A percentile compares a stretch with the other conserved stretches of the same genome.
Conservation (phyloP, 2,888 invertebrate species). For the Drosophila meridionalis region DNA sequence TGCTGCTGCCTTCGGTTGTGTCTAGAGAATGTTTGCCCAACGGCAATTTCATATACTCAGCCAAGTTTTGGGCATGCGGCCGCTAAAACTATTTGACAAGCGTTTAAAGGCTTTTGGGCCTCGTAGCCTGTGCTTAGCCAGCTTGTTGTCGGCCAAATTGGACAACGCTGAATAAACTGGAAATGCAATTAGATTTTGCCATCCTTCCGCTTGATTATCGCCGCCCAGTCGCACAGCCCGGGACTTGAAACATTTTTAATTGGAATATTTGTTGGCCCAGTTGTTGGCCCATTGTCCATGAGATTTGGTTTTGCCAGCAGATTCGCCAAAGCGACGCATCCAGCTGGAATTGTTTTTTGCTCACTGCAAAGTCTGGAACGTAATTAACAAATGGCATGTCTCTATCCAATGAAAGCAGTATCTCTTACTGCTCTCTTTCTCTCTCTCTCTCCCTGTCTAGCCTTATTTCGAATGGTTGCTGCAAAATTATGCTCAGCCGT, state of each 20-base stretch:
- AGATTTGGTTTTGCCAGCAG: background rate
- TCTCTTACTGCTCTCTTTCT: background rate
- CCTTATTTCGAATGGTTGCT: background rate
- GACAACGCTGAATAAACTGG: conserved; percentile 6
- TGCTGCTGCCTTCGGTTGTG: background rate
- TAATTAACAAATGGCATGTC: conserved; percentile 38
- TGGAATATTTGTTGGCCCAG: conserved; percentile 3
- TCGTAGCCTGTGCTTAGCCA: background rate
- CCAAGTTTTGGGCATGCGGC: conserved; percentile 30
- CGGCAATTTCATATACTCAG: conserved; percentile 33
- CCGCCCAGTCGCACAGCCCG: background rate
- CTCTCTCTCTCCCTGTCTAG: background rate
- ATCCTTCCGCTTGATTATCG: conserved; percentile 2
- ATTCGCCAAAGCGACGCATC: conserved; percentile 6
- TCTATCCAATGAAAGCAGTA: conserved; percentile 23
- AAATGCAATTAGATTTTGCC: conserved; percentile 30
- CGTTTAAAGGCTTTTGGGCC: background rate
- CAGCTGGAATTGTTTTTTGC: conserved; percentile 33
- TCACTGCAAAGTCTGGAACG: conserved; percentile 16
- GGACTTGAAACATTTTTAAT: conserved; percentile 11
- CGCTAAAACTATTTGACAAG: conserved; percentile 36
- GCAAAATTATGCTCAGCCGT: background rate
- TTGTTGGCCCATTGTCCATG: background rate
- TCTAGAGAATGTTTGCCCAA: conserved; percentile 22
- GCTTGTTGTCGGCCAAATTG: conserved; percentile 1